A percentile compares a stretch with the other conserved stretches of the same genome.
Evolutionary conservation across 2,888 invertebrate genomes (phyloP).

Genomic region (Tribolium freemani): DNA sequence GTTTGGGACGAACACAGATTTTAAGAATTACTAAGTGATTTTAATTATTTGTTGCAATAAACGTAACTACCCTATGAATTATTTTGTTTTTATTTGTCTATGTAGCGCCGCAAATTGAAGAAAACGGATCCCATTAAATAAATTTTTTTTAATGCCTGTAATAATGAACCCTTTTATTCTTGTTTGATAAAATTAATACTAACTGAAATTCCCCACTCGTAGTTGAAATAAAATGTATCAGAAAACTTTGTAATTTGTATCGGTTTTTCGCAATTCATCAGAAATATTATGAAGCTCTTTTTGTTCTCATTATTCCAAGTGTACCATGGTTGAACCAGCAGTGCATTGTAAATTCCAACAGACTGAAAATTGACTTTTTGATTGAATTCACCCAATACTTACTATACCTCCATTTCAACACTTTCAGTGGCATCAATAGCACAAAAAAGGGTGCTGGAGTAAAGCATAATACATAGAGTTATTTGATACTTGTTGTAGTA

Average conservation of each 20-base stretch:
- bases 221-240: neutral
- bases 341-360: neutral
- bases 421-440: neutral
- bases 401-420: neutral
- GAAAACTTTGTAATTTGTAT: neutral
- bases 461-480: neutral
- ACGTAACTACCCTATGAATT: too few relatives aligned
- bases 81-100: too few relatives aligned
- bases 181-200: too few relatives aligned
- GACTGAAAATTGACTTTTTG: neutral
- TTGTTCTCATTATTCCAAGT: neutral
- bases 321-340: neutral
- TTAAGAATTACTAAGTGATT: too few relatives aligned
- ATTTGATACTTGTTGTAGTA: neutral
- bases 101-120: too few relatives aligned
- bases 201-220: neutral
- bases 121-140: too few relatives aligned
- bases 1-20: too few relatives aligned
- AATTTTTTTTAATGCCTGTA: neutral
- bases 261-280: neutral
- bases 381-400: neutral
- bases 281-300: neutral
- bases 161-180: too few relatives aligned
- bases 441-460: neutral
- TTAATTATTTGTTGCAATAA: too few relatives aligned